Conservation (phyloP, 2,888 invertebrate genomes). For the Pseudolycoriella hygida region DNA sequence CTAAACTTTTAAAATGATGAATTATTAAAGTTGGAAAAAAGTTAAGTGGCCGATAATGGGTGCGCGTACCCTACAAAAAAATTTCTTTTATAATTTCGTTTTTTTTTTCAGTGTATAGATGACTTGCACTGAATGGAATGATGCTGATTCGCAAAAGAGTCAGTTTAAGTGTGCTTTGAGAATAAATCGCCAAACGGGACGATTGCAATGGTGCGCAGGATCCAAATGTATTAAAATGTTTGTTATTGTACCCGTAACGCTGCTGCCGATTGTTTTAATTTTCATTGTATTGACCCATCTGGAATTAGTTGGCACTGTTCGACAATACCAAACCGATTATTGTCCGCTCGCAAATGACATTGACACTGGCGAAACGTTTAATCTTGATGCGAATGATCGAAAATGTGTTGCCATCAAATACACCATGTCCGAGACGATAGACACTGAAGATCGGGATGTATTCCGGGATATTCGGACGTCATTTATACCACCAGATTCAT, state of each 20-base stretch:
- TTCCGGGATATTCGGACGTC: conserved; percentile 44
- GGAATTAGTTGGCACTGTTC: neutral
- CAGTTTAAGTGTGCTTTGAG: conserved; percentile 16
- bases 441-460: conserved; percentile 39
- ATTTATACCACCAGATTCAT: conserved; percentile 35
- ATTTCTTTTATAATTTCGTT: too few relatives aligned
- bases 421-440: conserved; percentile 16
- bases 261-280: conserved; percentile 24
- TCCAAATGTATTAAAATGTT: conserved; percentile 25
- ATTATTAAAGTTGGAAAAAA: too few relatives aligned
- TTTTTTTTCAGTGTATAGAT: too few relatives aligned
- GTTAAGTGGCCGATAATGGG: too few relatives aligned
- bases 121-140: conserved; percentile 10
- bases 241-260: conserved; percentile 25
- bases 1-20: too few relatives aligned
- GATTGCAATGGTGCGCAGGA: conserved; percentile 29
- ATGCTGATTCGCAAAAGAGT: conserved; percentile 6
- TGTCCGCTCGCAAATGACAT: neutral
- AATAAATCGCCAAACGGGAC: conserved; percentile 24
- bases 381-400: conserved; percentile 7
- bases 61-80: too few relatives aligned
- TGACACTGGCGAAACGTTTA: neutral
- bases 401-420: conserved; percentile 21
- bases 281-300: conserved; percentile 20
- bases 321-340: neutral